Evolutionary conservation across 2,888 invertebrate species (phyloP), one percentile per base, ranked within the genome.

Genomic region (Leptinotarsa rubiginosa): DNA sequence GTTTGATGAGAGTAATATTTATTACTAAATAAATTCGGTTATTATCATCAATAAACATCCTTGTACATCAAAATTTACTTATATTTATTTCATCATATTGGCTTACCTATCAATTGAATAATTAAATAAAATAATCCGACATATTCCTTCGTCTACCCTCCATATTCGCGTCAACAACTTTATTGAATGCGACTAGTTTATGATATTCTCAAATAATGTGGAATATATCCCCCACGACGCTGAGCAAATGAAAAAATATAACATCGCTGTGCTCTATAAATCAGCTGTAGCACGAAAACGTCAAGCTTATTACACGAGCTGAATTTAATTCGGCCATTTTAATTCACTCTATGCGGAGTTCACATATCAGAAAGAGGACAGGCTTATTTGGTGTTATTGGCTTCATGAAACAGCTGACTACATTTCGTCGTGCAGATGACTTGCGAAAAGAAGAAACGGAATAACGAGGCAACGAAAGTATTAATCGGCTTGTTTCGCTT

Each of bases 381-480:
- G 62, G 41, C 62, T 62, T 41, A 62, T 41, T 62, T 62, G 41
- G 62, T 62, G 62, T 62, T 62, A 62, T 62, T 62, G 62, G n/a
- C 31, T 31, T 41, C n/a, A 62, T 31, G 62, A 62, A 31, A 62
- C 62, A 62, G 31, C 62, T 62, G 62, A 62, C 62, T 62, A 41
- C n/a, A 15, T 62, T 41, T 62, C 25, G 7, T 16, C 41, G 62
- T 13, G 16, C n/a, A 62, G 62, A 25, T 62, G 62, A 31, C 54
- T 18, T 16, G 12, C 54, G 3, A 56, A 56, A 18, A 18, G 12
- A 10, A 56, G 18, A 7, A 16, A 56, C n/a, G n/a, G 1, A 56
- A 18, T 18, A 12, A 3, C 18, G 54, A 4, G 20, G 18, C 3
- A 50, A 16, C 50, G 16, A 50, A 10, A 49, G 3, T 3, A 49